Conservation (phyloP, 2,113 vertebrate species). For the Felis chaus region DNA sequence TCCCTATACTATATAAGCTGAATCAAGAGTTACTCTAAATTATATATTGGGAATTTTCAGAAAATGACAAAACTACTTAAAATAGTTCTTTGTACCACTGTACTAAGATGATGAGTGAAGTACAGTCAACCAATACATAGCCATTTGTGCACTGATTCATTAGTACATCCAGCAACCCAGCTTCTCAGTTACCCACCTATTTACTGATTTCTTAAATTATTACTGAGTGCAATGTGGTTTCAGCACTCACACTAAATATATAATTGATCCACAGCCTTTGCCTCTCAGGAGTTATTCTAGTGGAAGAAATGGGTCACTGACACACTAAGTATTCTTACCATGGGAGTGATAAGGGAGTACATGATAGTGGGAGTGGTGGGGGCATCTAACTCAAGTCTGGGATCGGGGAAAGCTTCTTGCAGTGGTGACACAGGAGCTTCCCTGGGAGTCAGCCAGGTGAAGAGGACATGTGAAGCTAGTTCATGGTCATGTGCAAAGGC, state of each 20-base stretch:
- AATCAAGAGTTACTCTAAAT: constrained; percentile 55
- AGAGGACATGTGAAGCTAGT: background rate
- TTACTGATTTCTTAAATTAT: background rate
- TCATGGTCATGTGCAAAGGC: background rate
- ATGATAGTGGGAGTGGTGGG: background rate
- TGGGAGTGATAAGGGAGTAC: background rate
- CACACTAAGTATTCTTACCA: background rate
- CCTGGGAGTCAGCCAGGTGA: background rate
- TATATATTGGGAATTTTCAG: background rate
- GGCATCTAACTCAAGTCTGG: background rate
- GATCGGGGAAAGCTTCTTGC: background rate
- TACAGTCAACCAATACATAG: background rate
- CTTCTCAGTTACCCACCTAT: background rate
- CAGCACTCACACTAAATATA: background rate
- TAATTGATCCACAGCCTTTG: background rate
- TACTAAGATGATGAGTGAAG: background rate
- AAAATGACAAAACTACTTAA: constrained; percentile 8
- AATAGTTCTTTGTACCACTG: background rate
- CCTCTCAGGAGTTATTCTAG: background rate
- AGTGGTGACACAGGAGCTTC: background rate
- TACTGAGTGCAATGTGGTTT: background rate
- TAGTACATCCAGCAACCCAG: background rate
- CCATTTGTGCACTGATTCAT: background rate
- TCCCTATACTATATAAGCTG: constrained; percentile 43
- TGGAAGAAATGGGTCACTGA: background rate